Evolutionary conservation across 2,888 invertebrate species (phyloP).

Genomic region (Euzophera pinguis): DNA sequence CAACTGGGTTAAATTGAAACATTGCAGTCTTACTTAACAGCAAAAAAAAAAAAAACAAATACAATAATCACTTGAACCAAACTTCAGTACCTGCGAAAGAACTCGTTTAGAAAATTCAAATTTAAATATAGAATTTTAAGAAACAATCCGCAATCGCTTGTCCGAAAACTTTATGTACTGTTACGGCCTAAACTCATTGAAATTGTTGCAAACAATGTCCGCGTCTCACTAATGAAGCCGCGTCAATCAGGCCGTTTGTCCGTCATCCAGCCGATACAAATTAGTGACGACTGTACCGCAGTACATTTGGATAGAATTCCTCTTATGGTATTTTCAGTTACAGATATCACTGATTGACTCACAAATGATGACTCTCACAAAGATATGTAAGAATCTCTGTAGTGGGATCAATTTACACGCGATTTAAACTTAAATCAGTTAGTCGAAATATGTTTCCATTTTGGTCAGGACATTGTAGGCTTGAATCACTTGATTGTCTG

Average conservation of each 20-base stretch:
- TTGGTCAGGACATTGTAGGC: too few relatives aligned
- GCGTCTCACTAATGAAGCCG: slow-evolving; percentile 56
- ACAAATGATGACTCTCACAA: too few relatives aligned
- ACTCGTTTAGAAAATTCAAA: neutral
- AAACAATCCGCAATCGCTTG: neutral
- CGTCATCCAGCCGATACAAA: slow-evolving; percentile 52
- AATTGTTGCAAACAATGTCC: slow-evolving; percentile 6
- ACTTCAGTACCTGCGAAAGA: neutral
- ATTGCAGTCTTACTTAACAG: too few relatives aligned
- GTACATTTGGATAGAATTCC: slow-evolving; percentile 7
- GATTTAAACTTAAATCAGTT: too few relatives aligned
- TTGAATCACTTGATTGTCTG: too few relatives aligned
- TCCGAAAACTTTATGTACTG: slow-evolving; percentile 2
- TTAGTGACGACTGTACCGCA: slow-evolving; percentile 51
- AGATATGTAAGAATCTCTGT: too few relatives aligned
- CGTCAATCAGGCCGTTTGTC: slow-evolving; percentile 68
- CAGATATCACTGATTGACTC: too few relatives aligned
- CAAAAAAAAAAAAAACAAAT: too few relatives aligned
- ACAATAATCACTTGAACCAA: too few relatives aligned
- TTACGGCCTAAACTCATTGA: slow-evolving; percentile 1
- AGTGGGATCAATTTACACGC: too few relatives aligned
- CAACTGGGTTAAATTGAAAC: too few relatives aligned
- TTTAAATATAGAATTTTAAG: neutral
- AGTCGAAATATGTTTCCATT: too few relatives aligned
- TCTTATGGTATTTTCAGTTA: neutral